Conservation (phyloP, 2,888 invertebrate genomes). For the Drosophila meridiana region DNA sequence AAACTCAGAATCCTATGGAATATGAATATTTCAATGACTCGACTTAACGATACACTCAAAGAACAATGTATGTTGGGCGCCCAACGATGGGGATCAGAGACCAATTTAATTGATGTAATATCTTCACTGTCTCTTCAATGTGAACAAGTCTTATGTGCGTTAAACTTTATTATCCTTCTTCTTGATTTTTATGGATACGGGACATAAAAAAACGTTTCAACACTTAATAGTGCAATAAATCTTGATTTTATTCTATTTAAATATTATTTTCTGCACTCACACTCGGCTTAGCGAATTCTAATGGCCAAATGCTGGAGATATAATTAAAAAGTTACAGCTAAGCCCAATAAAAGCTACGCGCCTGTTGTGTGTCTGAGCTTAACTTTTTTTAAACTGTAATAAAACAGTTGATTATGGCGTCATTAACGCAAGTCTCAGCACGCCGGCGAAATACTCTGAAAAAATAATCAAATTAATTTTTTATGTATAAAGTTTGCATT, state of each 20-base stretch:
- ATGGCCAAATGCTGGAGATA: constrained; percentile 28
- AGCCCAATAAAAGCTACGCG: constrained; percentile 57
- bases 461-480: constrained; percentile 80
- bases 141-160: background rate
- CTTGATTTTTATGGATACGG: constrained; percentile 20
- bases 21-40: background rate
- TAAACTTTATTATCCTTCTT: constrained; percentile 17
- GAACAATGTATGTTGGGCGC: background rate
- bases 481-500: constrained; percentile 74
- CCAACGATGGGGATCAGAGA: background rate
- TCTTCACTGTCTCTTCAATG: background rate
- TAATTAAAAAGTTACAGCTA: constrained; percentile 72
- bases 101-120: background rate
- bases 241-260: constrained; percentile 52
- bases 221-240: constrained; percentile 51
- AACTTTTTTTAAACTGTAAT: constrained; percentile 75
- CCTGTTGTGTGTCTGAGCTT: constrained; percentile 30
- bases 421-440: constrained; percentile 70
- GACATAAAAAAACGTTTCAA: constrained; percentile 33
- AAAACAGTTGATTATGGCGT: constrained; percentile 80
- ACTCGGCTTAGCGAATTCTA: constrained; percentile 14
- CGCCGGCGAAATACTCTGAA: constrained; percentile 31
- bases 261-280: constrained; percentile 27
- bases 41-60: background rate
- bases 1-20: background rate